A percentile compares a stretch with the other conserved stretches of the same genome.
phyloP scores from a whole-genome alignment of 2,113 vertebrate genomes.

The Ariopsis seemanni region DNA sequence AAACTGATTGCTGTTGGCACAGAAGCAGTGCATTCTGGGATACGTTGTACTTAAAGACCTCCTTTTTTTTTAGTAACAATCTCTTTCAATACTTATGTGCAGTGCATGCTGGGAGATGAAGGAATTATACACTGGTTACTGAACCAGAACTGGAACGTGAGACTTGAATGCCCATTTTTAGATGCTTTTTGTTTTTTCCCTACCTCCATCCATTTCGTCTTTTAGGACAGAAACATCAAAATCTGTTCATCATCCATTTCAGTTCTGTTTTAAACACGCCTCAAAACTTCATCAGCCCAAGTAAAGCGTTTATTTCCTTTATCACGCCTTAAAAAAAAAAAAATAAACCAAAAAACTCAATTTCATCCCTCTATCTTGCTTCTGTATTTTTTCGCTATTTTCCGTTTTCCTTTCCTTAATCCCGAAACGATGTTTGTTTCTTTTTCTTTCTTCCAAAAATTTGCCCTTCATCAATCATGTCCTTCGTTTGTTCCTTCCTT shows the following conservation, averaged over 20 bases:
- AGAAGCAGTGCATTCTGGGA: constrained; percentile 37
- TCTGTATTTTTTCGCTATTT: background rate
- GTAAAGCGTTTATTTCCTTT: background rate
- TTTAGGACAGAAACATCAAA: background rate
- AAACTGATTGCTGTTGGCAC: background rate
- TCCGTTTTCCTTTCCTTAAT: background rate
- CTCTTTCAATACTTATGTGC: background rate
- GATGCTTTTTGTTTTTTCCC: constrained; percentile 61
- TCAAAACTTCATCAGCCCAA: background rate
- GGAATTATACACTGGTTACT: background rate
- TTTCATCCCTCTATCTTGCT: background rate
- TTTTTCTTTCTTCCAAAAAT: background rate
- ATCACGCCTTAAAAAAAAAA: too few species aligned
- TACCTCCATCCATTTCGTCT: background rate
- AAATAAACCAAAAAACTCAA: too few species aligned
- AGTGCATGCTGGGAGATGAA: constrained; percentile 10
- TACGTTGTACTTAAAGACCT: constrained; percentile 19
- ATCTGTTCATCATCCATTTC: background rate
- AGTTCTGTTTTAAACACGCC: background rate
- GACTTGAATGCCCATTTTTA: constrained; percentile 42
- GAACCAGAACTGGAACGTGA: background rate
- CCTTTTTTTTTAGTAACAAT: background rate
- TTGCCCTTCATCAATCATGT: background rate
- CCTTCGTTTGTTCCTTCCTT: background rate
- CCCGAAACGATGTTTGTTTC: background rate